Conservation (phyloP, 2,113 vertebrate species). For the Cynoglossus semilaevis region DNA sequence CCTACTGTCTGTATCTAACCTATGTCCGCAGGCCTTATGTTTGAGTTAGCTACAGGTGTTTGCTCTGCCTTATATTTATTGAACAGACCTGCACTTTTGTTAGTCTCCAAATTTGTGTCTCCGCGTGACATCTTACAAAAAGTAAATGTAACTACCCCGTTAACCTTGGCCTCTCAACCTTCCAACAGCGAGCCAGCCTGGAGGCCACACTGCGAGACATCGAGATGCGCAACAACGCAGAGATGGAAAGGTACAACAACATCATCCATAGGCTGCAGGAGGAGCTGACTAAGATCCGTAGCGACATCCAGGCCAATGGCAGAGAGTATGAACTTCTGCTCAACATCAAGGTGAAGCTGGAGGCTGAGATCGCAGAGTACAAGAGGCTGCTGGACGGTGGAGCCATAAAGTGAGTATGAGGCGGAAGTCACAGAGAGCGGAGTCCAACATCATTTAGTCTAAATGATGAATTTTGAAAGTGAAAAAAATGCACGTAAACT, state of each 20-base stretch:
- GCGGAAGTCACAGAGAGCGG: neutral
- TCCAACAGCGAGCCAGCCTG: constrained; percentile 79
- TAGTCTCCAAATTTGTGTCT: no score
- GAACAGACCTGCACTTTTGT: no score
- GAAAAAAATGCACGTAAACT: no score
- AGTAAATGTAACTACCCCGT: no score
- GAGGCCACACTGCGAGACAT: constrained; percentile 80
- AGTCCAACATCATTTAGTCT: no score
- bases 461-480: neutral
- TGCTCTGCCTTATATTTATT: no score
- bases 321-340: constrained; percentile 83
- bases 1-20: no score
- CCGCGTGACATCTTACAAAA: no score
- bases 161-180: neutral
- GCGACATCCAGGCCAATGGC: constrained; percentile 74
- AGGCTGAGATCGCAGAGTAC: constrained; percentile 94
- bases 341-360: constrained; percentile 89
- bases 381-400: constrained; percentile 85
- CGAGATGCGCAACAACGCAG: constrained; percentile 67
- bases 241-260: constrained; percentile 79
- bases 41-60: no score
- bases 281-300: constrained; percentile 76
- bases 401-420: constrained; percentile 66
- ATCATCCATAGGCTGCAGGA: constrained; percentile 78
- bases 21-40: no score